Evolutionary conservation across 1,140 invertebrate genomes (phyloP).

Genomic region (Matsumurasca onukii): DNA sequence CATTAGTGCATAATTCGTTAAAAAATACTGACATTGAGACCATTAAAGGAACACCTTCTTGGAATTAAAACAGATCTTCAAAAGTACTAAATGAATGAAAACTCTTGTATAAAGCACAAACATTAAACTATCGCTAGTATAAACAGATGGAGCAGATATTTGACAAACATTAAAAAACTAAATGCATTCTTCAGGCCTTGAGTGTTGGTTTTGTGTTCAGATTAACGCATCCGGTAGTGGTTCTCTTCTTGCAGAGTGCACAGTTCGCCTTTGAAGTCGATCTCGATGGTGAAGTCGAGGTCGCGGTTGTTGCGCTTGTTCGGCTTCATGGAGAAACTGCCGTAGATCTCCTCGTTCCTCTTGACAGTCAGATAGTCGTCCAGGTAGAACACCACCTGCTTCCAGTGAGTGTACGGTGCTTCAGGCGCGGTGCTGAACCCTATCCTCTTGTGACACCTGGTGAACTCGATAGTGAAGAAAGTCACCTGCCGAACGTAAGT

Average conservation of each 20-base stretch:
- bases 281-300: slow-evolving; percentile 91
- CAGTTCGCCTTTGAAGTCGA: slow-evolving; percentile 94
- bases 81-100: too few species aligned
- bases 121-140: too few species aligned
- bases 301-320: slow-evolving; percentile 96
- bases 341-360: slow-evolving; percentile 83
- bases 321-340: slow-evolving; percentile 90
- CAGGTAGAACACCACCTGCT: slow-evolving; percentile 99
- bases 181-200: too few species aligned
- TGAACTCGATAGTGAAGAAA: slow-evolving; percentile 99
- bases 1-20: too few species aligned
- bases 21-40: too few species aligned
- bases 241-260: slow-evolving; percentile 88
- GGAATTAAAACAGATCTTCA: too few species aligned
- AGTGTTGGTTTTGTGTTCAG: too few species aligned
- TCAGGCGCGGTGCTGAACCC: slow-evolving; percentile 99
- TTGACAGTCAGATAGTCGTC: slow-evolving; percentile 95
- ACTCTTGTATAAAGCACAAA: too few species aligned
- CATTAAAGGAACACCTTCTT: too few species aligned
- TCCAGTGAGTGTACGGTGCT: slow-evolving; percentile 98
- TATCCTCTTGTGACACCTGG: slow-evolving; percentile 96
- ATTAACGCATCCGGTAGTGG: slow-evolving; percentile 94
- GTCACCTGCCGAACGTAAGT: too few species aligned
- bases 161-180: too few species aligned
- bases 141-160: too few species aligned